A percentile compares a stretch with the other conserved stretches of the same genome.
Conservation (phyloP, 2,888 invertebrate genomes). For the Cephalotes varians region DNA sequence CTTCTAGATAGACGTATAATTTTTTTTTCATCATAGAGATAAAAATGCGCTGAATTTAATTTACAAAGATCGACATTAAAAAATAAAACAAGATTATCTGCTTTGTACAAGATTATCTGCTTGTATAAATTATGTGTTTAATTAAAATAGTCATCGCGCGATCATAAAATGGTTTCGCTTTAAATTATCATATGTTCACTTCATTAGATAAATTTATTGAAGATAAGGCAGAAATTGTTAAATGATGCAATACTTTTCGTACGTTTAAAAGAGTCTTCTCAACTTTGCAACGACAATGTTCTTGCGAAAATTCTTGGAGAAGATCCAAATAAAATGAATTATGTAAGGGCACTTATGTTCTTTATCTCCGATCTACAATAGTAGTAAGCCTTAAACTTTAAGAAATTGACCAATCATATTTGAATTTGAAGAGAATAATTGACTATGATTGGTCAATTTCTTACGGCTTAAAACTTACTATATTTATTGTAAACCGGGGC, state of each 20-base stretch:
- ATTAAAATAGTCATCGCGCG: not conserved
- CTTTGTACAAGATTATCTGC: not conserved
- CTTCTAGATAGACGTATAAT: not conserved
- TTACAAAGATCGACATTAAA: not conserved
- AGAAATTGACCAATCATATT: no score
- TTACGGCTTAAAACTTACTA: no score
- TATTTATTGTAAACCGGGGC: no score
- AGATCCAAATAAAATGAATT: slow-evolving; percentile 17
- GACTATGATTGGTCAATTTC: no score
- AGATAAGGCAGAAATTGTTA: not conserved
- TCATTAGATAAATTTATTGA: not conserved
- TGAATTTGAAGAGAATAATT: no score
- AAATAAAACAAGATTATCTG: not conserved
- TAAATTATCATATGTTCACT: not conserved
- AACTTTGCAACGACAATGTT: not conserved
- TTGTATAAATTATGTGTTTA: not conserved
- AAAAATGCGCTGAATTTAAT: not conserved
- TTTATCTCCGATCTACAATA: no score
- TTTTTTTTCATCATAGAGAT: not conserved
- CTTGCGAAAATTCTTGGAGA: slow-evolving; percentile 11
- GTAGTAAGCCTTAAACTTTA: no score
- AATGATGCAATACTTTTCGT: not conserved
- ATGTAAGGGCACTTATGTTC: not conserved
- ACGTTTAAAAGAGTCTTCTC: slow-evolving; percentile 8
- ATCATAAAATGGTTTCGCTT: not conserved